phyloP scores from a whole-genome alignment of 2,888 invertebrate genomes.

The Eupithecia insigniata region DNA sequence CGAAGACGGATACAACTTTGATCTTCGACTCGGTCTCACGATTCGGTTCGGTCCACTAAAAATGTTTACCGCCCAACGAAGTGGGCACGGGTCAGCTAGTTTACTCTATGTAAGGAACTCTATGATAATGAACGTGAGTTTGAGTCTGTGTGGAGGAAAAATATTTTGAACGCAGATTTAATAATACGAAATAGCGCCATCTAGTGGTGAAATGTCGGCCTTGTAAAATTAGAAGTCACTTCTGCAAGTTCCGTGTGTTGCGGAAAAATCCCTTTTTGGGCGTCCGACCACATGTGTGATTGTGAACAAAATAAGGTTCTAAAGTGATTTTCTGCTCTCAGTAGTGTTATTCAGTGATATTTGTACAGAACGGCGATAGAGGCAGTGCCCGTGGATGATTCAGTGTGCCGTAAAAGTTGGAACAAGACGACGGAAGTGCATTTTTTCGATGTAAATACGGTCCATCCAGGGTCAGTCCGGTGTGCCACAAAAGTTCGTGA shows the following conservation, averaged over 20 bases:
- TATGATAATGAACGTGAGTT: not conserved
- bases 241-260: conserved; percentile 83
- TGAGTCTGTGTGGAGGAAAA: not conserved
- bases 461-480: conserved; percentile 79
- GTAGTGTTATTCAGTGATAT: conserved; percentile 67
- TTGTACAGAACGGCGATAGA: conserved; percentile 64
- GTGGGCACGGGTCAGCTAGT: no score
- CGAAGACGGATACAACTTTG: no score
- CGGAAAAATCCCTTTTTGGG: conserved; percentile 88
- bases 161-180: conserved; percentile 59
- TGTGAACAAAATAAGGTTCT: conserved; percentile 82
- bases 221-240: conserved; percentile 83
- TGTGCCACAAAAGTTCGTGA: conserved; percentile 74
- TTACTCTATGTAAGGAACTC: no score
- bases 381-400: conserved; percentile 68
- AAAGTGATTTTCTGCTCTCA: conserved; percentile 71
- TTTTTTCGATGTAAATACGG: conserved; percentile 84
- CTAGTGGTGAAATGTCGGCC: conserved; percentile 70
- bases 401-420: conserved; percentile 71
- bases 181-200: conserved; percentile 66
- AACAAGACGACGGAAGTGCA: conserved; percentile 79
- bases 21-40: no score
- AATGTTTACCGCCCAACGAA: no score
- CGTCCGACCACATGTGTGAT: conserved; percentile 88
- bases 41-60: no score